Evolutionary conservation across 2,113 vertebrate genomes (phyloP), one percentile per base, ranked within the genome.

Genomic region (Taurulus bubalis): DNA sequence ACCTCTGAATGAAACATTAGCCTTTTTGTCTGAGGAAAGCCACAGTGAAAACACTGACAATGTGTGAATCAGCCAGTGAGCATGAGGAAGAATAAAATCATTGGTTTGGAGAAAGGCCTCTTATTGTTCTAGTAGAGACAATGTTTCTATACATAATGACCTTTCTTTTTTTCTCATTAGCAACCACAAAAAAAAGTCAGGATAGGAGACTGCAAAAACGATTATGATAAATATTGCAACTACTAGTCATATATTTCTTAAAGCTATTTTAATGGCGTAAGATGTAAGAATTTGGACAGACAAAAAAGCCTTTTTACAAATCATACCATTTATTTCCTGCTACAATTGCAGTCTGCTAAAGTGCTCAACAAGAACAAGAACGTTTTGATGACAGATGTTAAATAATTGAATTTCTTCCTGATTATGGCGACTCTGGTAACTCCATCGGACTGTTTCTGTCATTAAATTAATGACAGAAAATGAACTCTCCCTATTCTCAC

Each of bases 341-440:
- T 77, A 38, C 1, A 2, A 55, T 56, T 83, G 53, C 38, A 77
- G 67, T 84, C 73, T 87, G 84, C 26, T 82, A 49, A 85, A 91
- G 71, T 20, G 34, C 45, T 82, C 69, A 89, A 55, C 8, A 0
- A 58, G 55, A 71, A 75, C 73, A 79, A 65, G 66, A 80, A 56
- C 26, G 0, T 53, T 85, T 72, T 82, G 76, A 68, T 74, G 75
- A 83, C 75, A 88, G 80, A 89, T 69, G 80, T 63, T 73, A 51
- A 85, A 81, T 84, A 75, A 87, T 77, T 78, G 34, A 71, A 90
- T 81, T 82, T 77, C 76, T 78, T 63, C 65, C 49, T 90, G 67
- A 92, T 87, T 85, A 67, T 59, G 5, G 62, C 3, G 58, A 85
- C 80, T 92, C 87, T 90, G 85, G 74, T 85, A 85, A 85, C 51